A percentile compares a stretch with the other conserved stretches of the same genome.
phyloP scores from a whole-genome alignment of 2,113 vertebrate genomes.

The Oriolus oriolus region DNA sequence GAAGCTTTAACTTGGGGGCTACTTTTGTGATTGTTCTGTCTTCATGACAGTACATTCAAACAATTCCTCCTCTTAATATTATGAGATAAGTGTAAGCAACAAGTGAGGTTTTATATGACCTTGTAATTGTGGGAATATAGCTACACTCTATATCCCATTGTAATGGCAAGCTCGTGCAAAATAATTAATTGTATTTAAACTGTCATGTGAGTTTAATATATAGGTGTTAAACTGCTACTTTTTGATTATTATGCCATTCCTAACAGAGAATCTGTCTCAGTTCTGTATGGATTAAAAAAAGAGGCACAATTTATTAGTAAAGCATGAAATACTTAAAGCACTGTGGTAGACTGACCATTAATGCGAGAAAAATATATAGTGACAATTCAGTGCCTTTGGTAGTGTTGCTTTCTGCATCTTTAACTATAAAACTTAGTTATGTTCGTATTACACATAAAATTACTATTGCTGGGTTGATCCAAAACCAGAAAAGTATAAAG shows the following conservation, averaged over 20 bases:
- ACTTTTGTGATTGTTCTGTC: neutral
- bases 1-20: neutral
- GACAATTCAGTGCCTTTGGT: neutral
- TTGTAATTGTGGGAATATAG: neutral
- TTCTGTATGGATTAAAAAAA: neutral
- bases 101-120: neutral
- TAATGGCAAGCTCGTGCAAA: neutral
- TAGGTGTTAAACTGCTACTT: neutral
- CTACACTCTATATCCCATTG: neutral
- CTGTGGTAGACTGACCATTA: neutral
- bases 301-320: neutral
- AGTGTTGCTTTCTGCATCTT: neutral
- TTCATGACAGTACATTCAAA: neutral
- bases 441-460: no score
- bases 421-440: neutral
- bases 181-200: neutral
- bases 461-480: neutral
- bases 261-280: neutral
- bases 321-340: neutral
- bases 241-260: neutral
- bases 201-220: neutral
- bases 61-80: neutral
- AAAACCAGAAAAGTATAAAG: neutral
- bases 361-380: neutral
- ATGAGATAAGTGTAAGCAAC: neutral